Percentiles rank a stretch among this genome's conserved stretches.
phyloP scores from a whole-genome alignment of 2,888 invertebrate species.

The Xiphydria camelus region DNA sequence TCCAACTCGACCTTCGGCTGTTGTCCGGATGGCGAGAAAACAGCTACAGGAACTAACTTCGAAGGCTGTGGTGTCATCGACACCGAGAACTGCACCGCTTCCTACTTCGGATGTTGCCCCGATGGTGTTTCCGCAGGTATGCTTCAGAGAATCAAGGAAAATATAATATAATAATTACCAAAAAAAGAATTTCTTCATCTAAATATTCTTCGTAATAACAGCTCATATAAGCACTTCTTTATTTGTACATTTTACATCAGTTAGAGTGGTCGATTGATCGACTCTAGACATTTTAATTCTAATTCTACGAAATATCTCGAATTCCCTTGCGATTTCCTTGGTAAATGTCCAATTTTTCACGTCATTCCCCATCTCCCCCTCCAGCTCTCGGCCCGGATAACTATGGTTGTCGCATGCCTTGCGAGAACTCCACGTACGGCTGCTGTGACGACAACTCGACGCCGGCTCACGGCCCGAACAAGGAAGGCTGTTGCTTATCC shows the following conservation, averaged over 20 bases:
- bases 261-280: too few species aligned
- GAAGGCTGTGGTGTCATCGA: slow-evolving; percentile 64
- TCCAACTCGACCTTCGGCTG: slow-evolving; percentile 69
- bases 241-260: background rate
- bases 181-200: background rate
- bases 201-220: background rate
- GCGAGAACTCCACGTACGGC: slow-evolving; percentile 73
- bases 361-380: too few species aligned
- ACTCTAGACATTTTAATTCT: background rate
- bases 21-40: slow-evolving; percentile 70
- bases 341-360: background rate
- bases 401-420: slow-evolving; percentile 75
- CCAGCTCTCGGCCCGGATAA: slow-evolving; percentile 69
- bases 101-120: slow-evolving; percentile 75
- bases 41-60: slow-evolving; percentile 67
- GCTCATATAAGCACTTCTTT: background rate
- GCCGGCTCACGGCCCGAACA: slow-evolving; percentile 80
- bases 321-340: background rate
- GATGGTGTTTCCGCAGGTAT: slow-evolving; percentile 69
- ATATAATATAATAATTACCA: slow-evolving; percentile 6
- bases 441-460: slow-evolving; percentile 86
- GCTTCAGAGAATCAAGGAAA: slow-evolving; percentile 1
- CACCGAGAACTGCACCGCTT: slow-evolving; percentile 61
- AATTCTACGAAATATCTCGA: background rate
- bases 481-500: slow-evolving; percentile 81